Evolutionary conservation across 2,888 invertebrate species (phyloP).

Genomic region (Drosophila nr. perissopoda): DNA sequence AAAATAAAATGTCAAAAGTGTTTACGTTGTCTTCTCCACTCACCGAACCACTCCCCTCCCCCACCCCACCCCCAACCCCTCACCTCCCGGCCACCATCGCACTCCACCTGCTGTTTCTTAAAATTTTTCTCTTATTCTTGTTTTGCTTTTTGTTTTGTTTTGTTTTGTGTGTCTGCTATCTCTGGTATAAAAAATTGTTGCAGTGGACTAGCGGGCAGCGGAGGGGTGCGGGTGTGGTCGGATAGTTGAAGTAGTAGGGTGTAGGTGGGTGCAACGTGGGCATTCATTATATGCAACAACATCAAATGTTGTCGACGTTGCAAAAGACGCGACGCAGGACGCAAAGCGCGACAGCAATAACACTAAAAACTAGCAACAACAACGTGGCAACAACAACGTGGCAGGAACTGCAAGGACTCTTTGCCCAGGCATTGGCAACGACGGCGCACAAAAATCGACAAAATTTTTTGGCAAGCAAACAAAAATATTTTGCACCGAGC

Average conservation of each 20-base stretch:
- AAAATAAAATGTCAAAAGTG: slow-evolving; percentile 80
- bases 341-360: slow-evolving; percentile 73
- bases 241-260: neutral
- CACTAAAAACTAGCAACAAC: slow-evolving; percentile 73
- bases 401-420: slow-evolving; percentile 47
- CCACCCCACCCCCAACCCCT: neutral
- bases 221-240: neutral
- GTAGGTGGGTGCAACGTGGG: slow-evolving; percentile 31
- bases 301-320: slow-evolving; percentile 78
- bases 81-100: neutral
- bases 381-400: slow-evolving; percentile 16
- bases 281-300: slow-evolving; percentile 79
- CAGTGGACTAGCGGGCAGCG: slow-evolving; percentile 31
- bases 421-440: slow-evolving; percentile 53
- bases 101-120: slow-evolving; percentile 9
- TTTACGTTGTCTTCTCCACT: slow-evolving; percentile 61
- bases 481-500: slow-evolving; percentile 72
- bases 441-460: slow-evolving; percentile 66
- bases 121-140: slow-evolving; percentile 15
- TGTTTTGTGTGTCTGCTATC: slow-evolving; percentile 60
- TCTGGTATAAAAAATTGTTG: slow-evolving; percentile 69
- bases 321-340: slow-evolving; percentile 72
- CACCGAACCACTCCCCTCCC: neutral
- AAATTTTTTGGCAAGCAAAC: slow-evolving; percentile 72
- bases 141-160: slow-evolving; percentile 27